Evolutionary conservation across 1,140 invertebrate species (phyloP).

Genomic region (Cotesia chilonis): DNA sequence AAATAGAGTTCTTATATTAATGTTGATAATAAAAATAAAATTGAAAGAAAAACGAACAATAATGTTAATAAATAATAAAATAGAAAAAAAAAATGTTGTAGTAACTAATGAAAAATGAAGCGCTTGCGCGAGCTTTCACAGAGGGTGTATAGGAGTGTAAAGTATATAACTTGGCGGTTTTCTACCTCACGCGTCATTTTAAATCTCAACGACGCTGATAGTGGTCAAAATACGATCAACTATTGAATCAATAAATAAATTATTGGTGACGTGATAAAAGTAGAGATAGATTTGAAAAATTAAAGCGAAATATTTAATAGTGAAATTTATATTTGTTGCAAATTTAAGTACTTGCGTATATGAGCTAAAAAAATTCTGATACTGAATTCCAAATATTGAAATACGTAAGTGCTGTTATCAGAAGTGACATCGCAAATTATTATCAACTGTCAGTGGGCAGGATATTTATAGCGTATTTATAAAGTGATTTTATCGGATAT

Average conservation of each 20-base stretch:
- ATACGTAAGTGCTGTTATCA: too few relatives aligned
- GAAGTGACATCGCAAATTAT: neutral
- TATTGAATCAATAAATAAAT: slow-evolving; percentile 28
- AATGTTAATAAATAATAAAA: neutral
- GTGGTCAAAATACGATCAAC: slow-evolving; percentile 8
- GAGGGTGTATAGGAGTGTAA: slow-evolving; percentile 9
- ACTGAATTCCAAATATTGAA: neutral
- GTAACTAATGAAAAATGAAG: slow-evolving; percentile 3
- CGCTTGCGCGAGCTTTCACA: slow-evolving; percentile 16
- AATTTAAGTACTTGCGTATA: too few relatives aligned
- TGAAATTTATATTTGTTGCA: neutral
- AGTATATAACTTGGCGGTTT: slow-evolving; percentile 45
- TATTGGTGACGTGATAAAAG: slow-evolving; percentile 9
- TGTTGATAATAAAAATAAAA: too few relatives aligned
- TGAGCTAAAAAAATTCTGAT: too few relatives aligned
- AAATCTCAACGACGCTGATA: slow-evolving; percentile 37
- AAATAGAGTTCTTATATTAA: too few relatives aligned
- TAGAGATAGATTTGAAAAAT: too few relatives aligned
- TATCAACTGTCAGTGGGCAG: neutral
- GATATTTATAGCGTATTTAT: neutral
- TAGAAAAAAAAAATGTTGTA: too few relatives aligned
- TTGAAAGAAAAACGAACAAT: too few relatives aligned
- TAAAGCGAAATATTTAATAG: neutral
- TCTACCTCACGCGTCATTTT: slow-evolving; percentile 39
- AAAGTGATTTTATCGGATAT: too few relatives aligned